Base-by-base conservation (phyloP, 1,140 invertebrate genomes). In the Neodiprion lecontei region DNA sequence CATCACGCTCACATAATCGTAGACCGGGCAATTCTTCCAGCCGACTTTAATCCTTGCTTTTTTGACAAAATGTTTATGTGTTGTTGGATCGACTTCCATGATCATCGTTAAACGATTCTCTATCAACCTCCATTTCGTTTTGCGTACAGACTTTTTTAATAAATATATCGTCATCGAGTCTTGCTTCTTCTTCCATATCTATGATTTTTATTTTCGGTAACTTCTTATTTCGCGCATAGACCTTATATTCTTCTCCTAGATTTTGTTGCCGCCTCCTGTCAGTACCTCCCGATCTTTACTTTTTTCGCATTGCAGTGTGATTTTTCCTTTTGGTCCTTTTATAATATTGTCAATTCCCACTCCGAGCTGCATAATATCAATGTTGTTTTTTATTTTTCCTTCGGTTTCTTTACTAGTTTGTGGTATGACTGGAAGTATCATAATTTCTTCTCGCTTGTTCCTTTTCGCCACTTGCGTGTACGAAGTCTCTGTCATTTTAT, bases 11-110 rank as follows among this genome's bases (percentile, higher is more conserved):
- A 74, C 69, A 72, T 67, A 49, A 68, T 78, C 68, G 48, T 71
- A 78, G 1, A 77, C 47, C 47, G 17, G 11, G 48, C 77, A 78
- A 17, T 66, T 74, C 21, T 21, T 73, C 71, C 75, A 78, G 21
- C 75, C 75, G 5, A 78, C 0, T n/a, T 72, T 78, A 3, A 76
- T 68, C 76, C 68, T 74, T 8, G 66, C 9, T 75, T 61, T 67
- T 1, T 67, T 23, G 10, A 76, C 2, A 53, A 76, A 50, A n/a
- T 10, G 48, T 50, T 74, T 74, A 21, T 76, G 68, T 1, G 72
- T 76, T 2, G 23, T 28, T 12, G 72, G 68, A 70, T 76, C 75
- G 0, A 67, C 47, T 71, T 76, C 75, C 11, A 76, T 67, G 3
- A 76, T 74, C 12, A 76, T 66, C 1, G 28, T 70, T 71, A 40